Percentiles rank a stretch among this genome's conserved stretches.
These are phyloP conservation scores for Bombyx huttoni DNA, from an alignment of 2,888 invertebrate species.

Conservation along the genomic window DNA sequence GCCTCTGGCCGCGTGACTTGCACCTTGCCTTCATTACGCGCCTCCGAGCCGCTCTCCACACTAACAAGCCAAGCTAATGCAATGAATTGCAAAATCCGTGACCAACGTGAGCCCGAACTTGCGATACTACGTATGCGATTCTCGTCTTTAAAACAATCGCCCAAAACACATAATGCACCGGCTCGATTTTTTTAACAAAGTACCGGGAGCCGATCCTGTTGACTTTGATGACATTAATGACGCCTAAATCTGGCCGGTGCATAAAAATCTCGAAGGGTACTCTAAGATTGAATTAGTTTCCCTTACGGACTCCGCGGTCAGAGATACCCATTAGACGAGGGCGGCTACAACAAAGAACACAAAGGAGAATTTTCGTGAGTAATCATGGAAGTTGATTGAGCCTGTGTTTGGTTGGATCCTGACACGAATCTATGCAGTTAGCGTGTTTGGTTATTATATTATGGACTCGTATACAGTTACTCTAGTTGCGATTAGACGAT, in stretches of 20 bases:
- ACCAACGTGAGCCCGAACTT: slow-evolving; percentile 17
- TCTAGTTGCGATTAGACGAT: too few relatives aligned
- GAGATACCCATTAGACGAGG: slow-evolving; percentile 38
- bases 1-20: slow-evolving; percentile 60
- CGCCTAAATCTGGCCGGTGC: slow-evolving; percentile 43
- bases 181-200: slow-evolving; percentile 9
- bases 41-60: slow-evolving; percentile 32
- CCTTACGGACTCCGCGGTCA: slow-evolving; percentile 19
- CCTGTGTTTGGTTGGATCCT: slow-evolving; percentile 8
- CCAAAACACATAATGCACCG: slow-evolving; percentile 21
- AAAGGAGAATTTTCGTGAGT: slow-evolving; percentile 32
- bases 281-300: slow-evolving; percentile 42
- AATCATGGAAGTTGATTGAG: slow-evolving; percentile 46
- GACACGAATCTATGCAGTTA: slow-evolving; percentile 9
- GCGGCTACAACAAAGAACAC: slow-evolving; percentile 53
- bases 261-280: slow-evolving; percentile 39
- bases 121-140: slow-evolving; percentile 16
- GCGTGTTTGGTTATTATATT: background rate
- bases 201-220: slow-evolving; percentile 50
- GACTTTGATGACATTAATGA: slow-evolving; percentile 66
- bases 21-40: slow-evolving; percentile 60
- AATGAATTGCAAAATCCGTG: slow-evolving; percentile 64
- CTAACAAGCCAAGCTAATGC: slow-evolving; percentile 71
- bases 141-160: slow-evolving; percentile 17
- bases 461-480: background rate